Evolutionary conservation across 2,113 vertebrate species (phyloP).

Genomic region (Pyxicephalus adspersus): DNA sequence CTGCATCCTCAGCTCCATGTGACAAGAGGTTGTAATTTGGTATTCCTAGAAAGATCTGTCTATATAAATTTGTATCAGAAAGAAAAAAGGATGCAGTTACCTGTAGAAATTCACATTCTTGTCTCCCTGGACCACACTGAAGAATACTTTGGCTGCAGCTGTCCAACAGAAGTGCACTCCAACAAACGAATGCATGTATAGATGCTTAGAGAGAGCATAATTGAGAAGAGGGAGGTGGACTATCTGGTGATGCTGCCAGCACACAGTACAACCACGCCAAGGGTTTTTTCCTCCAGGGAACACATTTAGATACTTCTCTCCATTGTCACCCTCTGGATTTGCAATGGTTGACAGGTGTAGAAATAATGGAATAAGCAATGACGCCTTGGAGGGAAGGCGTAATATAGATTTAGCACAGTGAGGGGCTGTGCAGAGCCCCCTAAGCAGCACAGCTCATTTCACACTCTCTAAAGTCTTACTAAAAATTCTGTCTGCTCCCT

Average conservation of each 20-base stretch:
- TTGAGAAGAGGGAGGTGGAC: slow-evolving; percentile 66
- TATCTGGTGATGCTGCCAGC: slow-evolving; percentile 66
- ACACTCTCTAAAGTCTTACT: slow-evolving; percentile 13
- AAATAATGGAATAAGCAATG: slow-evolving; percentile 8
- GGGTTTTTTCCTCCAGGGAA: slow-evolving; percentile 62
- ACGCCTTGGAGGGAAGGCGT: slow-evolving; percentile 3
- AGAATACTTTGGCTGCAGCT: slow-evolving; percentile 17
- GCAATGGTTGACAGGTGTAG: slow-evolving; percentile 6
- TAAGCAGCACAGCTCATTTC: slow-evolving; percentile 23
- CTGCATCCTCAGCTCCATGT: not conserved
- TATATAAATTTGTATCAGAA: not conserved
- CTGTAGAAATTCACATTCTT: slow-evolving; percentile 33
- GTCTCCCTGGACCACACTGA: slow-evolving; percentile 45
- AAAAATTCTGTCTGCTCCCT: not conserved
- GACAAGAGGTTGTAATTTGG: not conserved
- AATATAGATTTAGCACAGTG: slow-evolving; percentile 1
- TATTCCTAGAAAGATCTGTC: not conserved
- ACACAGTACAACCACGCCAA: slow-evolving; percentile 67
- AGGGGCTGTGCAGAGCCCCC: not conserved
- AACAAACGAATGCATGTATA: slow-evolving; percentile 63
- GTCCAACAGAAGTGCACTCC: slow-evolving; percentile 7
- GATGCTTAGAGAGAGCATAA: slow-evolving; percentile 65
- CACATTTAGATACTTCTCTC: slow-evolving; percentile 42
- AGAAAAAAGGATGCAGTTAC: slow-evolving; percentile 36
- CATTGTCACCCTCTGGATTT: slow-evolving; percentile 25